Conservation (phyloP, 2,113 vertebrate species). For the Porphyrio hochstetteri region DNA sequence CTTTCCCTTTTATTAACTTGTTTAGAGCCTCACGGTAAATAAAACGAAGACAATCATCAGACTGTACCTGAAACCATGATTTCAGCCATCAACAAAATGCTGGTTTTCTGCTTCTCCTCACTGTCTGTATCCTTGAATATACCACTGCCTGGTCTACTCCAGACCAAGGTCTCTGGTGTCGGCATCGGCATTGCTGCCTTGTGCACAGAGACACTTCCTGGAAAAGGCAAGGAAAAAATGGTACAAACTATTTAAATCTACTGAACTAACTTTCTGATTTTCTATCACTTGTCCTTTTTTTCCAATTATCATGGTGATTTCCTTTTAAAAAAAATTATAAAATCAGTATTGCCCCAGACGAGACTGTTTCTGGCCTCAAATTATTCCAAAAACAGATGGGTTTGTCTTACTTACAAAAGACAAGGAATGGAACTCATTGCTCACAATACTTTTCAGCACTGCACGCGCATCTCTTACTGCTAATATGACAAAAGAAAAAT, state of each 20-base stretch:
- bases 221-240: conserved; percentile 35
- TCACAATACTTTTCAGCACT: neutral
- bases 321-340: neutral
- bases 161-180: conserved; percentile 15
- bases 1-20: neutral
- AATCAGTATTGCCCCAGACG: neutral
- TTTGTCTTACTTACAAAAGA: neutral
- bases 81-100: conserved; percentile 71
- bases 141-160: neutral
- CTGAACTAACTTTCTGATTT: neutral
- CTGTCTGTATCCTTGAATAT: neutral
- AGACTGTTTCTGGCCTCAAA: neutral
- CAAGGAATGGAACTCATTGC: neutral
- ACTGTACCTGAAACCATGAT: conserved; percentile 88
- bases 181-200: neutral
- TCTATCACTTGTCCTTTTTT: neutral
- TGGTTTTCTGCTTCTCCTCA: neutral
- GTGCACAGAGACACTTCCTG: conserved; percentile 1
- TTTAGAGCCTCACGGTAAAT: neutral
- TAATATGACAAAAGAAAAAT: neutral
- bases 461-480: neutral
- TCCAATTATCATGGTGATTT: neutral
- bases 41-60: neutral
- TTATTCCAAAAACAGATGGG: neutral
- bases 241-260: neutral